A percentile compares a stretch with the other conserved stretches of the same genome.
Evolutionary conservation across 92 coral and sea anemone species (phyloP).

Genomic region (Porites cylindrica): DNA sequence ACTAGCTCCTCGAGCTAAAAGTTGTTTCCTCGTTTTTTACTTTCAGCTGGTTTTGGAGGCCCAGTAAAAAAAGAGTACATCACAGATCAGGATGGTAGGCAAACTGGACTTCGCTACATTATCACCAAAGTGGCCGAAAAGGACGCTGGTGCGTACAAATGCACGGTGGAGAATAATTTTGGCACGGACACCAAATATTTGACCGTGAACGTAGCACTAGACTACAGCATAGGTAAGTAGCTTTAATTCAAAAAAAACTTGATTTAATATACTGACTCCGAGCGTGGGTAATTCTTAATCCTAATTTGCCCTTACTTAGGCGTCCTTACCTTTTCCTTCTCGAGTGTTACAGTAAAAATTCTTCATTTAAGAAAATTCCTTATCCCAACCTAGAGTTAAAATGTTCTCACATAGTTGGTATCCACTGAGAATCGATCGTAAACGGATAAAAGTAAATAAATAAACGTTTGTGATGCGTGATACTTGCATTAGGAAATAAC

Average conservation of each 20-base stretch:
- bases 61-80: slow-evolving; percentile 49
- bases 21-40: not conserved
- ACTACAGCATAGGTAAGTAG: slow-evolving; percentile 22
- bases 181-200: slow-evolving; percentile 56
- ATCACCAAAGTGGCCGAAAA: slow-evolving; percentile 64
- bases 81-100: slow-evolving; percentile 40
- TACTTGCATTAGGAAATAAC: too few species aligned
- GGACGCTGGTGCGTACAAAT: slow-evolving; percentile 70
- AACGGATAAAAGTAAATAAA: too few species aligned
- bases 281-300: not conserved
- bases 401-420: too few species aligned
- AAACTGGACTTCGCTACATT: slow-evolving; percentile 66
- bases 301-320: too few species aligned
- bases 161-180: slow-evolving; percentile 65
- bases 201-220: slow-evolving; percentile 50
- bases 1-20: too few species aligned
- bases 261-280: not conserved
- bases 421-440: too few species aligned
- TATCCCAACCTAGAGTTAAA: too few species aligned
- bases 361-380: too few species aligned
- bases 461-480: too few species aligned
- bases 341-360: too few species aligned
- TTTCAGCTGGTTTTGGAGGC: slow-evolving; percentile 76
- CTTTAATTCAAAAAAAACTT: too few species aligned
- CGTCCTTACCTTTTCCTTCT: too few species aligned